Base-by-base conservation (phyloP, 2,113 vertebrate species). In the Odontesthes bonariensis region DNA sequence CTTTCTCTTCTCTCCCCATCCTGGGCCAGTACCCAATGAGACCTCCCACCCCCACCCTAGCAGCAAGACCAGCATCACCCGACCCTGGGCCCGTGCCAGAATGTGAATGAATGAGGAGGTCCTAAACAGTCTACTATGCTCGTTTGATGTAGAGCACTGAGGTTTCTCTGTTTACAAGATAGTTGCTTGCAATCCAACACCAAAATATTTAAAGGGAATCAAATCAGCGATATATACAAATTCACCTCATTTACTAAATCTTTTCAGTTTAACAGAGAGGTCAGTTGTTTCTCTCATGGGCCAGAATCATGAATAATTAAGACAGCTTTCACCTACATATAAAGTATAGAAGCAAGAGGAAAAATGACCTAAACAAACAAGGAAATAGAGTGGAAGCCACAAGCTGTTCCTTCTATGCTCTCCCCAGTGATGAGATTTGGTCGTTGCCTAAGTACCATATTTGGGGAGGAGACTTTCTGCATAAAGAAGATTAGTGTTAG, bases 401-500 rank as follows among this genome's bases (percentile, higher is more conserved):
- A 79, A 86, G 65, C 80, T 79, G 79, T 72, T 77, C 56, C 49
- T 40, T 75, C 74, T 81, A 58, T 55, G 52, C 73, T 61, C 35
- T 87, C 57, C 74, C 81, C 53, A 71, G 33, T 62, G 70, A 88
- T 74, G 77, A 79, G 82, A 84, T 86, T 90, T 80, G 81, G 83
- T 65, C 19, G 14, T 64, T 70, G 78, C 83, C 76, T 88, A 88
- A 92, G 83, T 69, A 89, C 85, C 93, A 94, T 93, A 94, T 93
- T 70, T 83, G 81, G 79, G 75, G 83, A 93, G 94, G 93, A 91
- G 92, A 94, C 91, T 91, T 91, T 89, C 91, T 93, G 93, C 75
- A 89, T 93, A 93, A 95, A 95, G 95, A 92, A 93, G 94, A 95
- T 96, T 95, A 96, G 84, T 91, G 77, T 80, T 84, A 86, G 87